Evolutionary conservation across 2,888 invertebrate species (phyloP).

Genomic region (Dolichomitus sp.): DNA sequence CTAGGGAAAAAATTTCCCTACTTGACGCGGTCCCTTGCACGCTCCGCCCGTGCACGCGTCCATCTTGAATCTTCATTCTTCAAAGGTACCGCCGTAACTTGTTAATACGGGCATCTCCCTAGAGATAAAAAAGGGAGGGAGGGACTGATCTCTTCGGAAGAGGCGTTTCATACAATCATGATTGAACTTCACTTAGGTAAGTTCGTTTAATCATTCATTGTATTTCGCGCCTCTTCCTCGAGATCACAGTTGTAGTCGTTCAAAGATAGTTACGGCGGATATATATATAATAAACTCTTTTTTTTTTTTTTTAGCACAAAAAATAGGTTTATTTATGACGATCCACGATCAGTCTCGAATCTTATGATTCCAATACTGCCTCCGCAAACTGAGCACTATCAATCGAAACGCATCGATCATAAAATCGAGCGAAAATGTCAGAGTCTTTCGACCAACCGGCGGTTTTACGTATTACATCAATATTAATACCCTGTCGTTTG

Average conservation of each 20-base stretch:
- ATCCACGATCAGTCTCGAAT: not conserved
- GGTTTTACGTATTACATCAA: conserved; percentile 44
- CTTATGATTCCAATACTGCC: conserved; percentile 9
- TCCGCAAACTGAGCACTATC: conserved; percentile 27
- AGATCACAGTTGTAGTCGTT: conserved; percentile 45
- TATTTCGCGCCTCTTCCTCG: conserved; percentile 61
- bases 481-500: conserved; percentile 42
- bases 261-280: conserved; percentile 46
- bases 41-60: not conserved
- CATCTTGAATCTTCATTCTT: conserved; percentile 20
- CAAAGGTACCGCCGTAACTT: conserved; percentile 41
- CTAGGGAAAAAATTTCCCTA: not conserved
- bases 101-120: conserved; percentile 22
- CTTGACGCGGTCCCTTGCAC: not conserved
- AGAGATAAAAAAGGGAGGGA: conserved; percentile 38
- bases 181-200: conserved; percentile 8
- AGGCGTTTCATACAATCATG: too few relatives aligned
- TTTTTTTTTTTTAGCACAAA: not conserved
- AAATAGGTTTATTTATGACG: conserved; percentile 3
- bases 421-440: conserved; percentile 46
- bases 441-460: conserved; percentile 43
- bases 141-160: conserved; percentile 24
- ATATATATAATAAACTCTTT: conserved; percentile 12
- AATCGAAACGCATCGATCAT: conserved; percentile 9
- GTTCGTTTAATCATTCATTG: conserved; percentile 12